A percentile compares a stretch with the other conserved stretches of the same genome.
Conservation (phyloP, 2,888 invertebrate genomes). For the Lycia hirtaria region DNA sequence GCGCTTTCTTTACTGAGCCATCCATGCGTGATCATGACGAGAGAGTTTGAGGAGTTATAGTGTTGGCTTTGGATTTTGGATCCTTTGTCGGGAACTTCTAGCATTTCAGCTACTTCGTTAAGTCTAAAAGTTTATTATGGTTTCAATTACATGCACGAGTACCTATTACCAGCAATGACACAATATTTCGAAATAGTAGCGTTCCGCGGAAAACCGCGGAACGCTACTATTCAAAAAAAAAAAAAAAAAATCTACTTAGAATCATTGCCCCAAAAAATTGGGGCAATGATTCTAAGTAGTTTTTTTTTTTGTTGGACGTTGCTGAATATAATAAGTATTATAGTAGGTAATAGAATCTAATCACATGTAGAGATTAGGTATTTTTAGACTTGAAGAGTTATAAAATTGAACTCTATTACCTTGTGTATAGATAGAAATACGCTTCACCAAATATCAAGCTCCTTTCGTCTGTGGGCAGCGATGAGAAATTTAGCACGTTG, state of each 20-base stretch:
- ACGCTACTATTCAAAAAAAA: too few species aligned
- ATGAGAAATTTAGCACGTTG: constrained; percentile 68
- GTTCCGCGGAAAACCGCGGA: too few species aligned
- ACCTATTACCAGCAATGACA: too few species aligned
- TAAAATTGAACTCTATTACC: constrained; percentile 4
- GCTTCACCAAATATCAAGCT: constrained; percentile 65
- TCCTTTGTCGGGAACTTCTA: constrained; percentile 53
- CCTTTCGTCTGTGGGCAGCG: constrained; percentile 55
- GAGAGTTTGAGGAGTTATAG: constrained; percentile 70
- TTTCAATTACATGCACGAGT: neutral
- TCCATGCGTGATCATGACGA: constrained; percentile 83
- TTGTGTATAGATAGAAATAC: constrained; percentile 78
- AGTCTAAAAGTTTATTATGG: constrained; percentile 51
- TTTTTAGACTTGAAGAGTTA: neutral
- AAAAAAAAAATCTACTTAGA: too few species aligned
- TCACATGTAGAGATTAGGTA: neutral
- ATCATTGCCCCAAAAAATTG: too few species aligned
- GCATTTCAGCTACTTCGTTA: constrained; percentile 60
- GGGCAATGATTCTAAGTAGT: too few species aligned
- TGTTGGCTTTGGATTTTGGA: constrained; percentile 55
- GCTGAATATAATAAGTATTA: too few species aligned
- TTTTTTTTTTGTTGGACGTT: too few species aligned
- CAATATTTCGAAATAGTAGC: too few species aligned
- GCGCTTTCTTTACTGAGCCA: constrained; percentile 76
- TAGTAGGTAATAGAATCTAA: too few species aligned